Base-by-base conservation (phyloP, 2,888 invertebrate genomes). In the Macrophya annulata region DNA sequence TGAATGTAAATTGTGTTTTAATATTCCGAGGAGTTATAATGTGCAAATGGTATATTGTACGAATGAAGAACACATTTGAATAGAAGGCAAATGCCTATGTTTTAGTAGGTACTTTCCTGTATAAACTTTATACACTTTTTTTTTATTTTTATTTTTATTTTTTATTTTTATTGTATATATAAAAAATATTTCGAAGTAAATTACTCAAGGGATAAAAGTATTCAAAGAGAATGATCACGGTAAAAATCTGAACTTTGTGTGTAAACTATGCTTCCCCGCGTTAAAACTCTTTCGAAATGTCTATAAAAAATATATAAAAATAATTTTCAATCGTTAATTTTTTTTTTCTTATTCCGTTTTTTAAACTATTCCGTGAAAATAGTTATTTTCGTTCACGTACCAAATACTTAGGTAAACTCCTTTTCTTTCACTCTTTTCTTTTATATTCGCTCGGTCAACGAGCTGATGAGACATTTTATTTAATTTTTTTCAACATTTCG, bases 281-380 rank as follows among this genome's bases (percentile, higher is more conserved):
- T 59, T 51, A 85, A 85, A 85, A 77, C 62, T 45, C 77, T 62
- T 77, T 59, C 65, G 62, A 85, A 62, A 85, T 77, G 59, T 85
- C 17, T 85, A 85, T 85, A 85, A 85, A 84, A 85, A 77, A 85
- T 85, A 85, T 85, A 85, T 85, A 77, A 77, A 84, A 77, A 85
- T 77, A n/a, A 77, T 85, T 77, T 48, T 65, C 45, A 65, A 68
- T 48, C 15, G 15, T 51, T 9, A 59, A 81, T 62, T 62, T 81
- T 45, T n/a, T n/a, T n/a, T 12, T 25, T 79, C 37, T n/a, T 45
- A 15, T 79, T 79, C 40, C 48, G 5, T 48, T 68, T 68, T 48
- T 68, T 68, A 15, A 68, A 45, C 48, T 68, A 83, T n/a, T 48
- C 15, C 17, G 15, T n/a, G n/a, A 51, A 83, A 71, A 83, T 83